Percentiles rank a stretch among this genome's conserved stretches.
Evolutionary conservation across 2,797 vertebrate species (phyloP).

Genomic region (Sorex maritimensis): DNA sequence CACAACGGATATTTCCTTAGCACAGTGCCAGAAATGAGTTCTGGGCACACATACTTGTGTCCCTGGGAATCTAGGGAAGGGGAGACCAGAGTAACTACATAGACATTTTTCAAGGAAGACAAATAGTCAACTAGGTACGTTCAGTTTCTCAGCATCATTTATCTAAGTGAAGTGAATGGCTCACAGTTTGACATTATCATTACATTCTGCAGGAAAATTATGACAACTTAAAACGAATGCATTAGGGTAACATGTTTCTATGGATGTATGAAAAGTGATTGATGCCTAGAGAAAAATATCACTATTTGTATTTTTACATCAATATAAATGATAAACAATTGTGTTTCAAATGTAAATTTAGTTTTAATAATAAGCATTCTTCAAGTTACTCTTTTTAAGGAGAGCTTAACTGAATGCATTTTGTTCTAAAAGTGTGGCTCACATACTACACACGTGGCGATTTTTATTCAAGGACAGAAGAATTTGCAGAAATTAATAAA

Average conservation of each 20-base stretch:
- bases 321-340: background rate
- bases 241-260: background rate
- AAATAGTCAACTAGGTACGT: no score
- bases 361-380: background rate
- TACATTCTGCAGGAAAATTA: background rate
- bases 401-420: background rate
- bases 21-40: no score
- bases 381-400: background rate
- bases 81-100: no score
- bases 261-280: background rate
- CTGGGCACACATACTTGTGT: no score
- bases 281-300: background rate
- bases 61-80: no score
- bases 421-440: background rate
- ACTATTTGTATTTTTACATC: background rate
- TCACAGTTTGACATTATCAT: no score
- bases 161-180: no score
- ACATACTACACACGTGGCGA: background rate
- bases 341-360: background rate
- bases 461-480: background rate
- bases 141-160: no score
- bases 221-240: background rate
- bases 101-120: no score
- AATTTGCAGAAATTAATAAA: background rate
- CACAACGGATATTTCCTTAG: no score